Evolutionary conservation across 1,140 invertebrate genomes (phyloP).

Genomic region (Eumaeus atala): DNA sequence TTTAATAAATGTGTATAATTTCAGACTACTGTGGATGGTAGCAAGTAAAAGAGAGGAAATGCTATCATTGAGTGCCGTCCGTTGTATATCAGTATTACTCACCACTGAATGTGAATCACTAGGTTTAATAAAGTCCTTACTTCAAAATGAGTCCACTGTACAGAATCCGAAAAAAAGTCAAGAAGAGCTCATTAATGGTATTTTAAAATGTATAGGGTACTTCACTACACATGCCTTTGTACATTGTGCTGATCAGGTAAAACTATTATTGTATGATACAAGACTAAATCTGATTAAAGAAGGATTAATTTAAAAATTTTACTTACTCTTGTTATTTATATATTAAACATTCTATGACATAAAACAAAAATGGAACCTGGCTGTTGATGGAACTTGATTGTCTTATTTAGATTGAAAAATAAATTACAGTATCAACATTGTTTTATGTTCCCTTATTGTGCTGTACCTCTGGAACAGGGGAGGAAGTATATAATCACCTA

Average conservation of each 20-base stretch:
- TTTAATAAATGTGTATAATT: constrained; percentile 20
- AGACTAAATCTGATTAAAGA: not conserved
- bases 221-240: constrained; percentile 57
- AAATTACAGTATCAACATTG: no score
- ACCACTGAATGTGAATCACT: constrained; percentile 62
- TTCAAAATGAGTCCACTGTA: constrained; percentile 37
- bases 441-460: no score
- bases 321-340: no score
- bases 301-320: not conserved
- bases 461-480: no score
- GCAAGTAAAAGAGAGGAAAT: constrained; percentile 64
- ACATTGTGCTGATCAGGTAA: constrained; percentile 67
- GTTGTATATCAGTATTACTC: constrained; percentile 54
- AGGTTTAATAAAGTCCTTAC: constrained; percentile 51
- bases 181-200: constrained; percentile 59
- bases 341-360: no score
- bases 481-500: no score
- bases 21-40: constrained; percentile 67
- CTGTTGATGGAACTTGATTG: no score
- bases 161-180: constrained; percentile 47
- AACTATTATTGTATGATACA: not conserved
- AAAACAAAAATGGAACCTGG: no score
- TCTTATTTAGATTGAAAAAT: no score
- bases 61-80: constrained; percentile 51
- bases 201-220: constrained; percentile 67